Evolutionary conservation across 2,797 vertebrate genomes (phyloP), one percentile per base, ranked within the genome.

Genomic region (Linurgus olivaceus): DNA sequence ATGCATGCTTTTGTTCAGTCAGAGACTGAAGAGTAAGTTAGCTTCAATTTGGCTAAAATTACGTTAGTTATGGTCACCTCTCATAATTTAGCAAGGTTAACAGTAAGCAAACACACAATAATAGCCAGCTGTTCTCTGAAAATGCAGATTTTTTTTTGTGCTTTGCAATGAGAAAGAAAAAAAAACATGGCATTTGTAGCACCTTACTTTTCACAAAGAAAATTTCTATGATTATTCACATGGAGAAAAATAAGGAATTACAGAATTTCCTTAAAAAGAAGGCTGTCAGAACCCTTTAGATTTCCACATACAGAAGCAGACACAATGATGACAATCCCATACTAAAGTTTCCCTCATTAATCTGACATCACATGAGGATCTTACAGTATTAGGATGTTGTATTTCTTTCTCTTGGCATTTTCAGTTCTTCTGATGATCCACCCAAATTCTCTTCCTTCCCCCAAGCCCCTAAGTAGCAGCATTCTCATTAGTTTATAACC

Each of bases 21-120:
- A 78, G 42, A 75, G 29, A 71, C 55, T 67, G 54, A 86, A 91
- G 13, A 89, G n/a, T 18, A 95, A 93, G 26, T 55, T 57, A 83
- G 58, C 28, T 91, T 65, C 66, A 81, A 68, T 90, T 80, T 12
- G 31, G 76, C 62, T 94, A 89, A 92, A 87, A 93, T 79, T 38
- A 57, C 37, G n/a, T 84, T 92, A 94, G 81, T 82, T 91, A 44
- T 42, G 24, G 50, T 61, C 68, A 78, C 50, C 58, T 59, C 33
- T 82, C 61, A 10, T 72, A 48, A 59, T 72, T 93, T 81, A 68
- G 12, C 87, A 61, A 67, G 75, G 62, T 67, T 88, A 68, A 66
- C 42, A 75, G 37, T 50, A 83, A 79, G 42, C 44, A 88, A 87
- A 73, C 5, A n/a, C 15, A 63, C 33, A 47, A 14, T 48, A 74